These are phyloP conservation scores for Plodia interpunctella DNA, from an alignment of 1,140 invertebrate species.

Conservation along the genomic window DNA sequence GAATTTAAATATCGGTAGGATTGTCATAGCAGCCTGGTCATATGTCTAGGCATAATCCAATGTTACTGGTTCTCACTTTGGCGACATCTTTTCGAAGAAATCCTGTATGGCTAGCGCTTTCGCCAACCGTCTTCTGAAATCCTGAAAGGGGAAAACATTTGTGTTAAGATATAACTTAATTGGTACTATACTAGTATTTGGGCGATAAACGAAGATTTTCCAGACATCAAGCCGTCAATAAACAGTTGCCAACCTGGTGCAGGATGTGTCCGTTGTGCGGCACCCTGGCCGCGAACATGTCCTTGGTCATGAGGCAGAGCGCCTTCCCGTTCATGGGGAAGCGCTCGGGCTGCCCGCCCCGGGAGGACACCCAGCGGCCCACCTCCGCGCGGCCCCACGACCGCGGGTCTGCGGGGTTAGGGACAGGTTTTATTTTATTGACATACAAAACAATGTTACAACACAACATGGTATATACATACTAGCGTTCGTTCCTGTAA, in stretches of 20 bases:
- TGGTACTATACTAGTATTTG: no score
- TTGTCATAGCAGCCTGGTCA: no score
- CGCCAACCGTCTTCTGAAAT: constrained; percentile 56
- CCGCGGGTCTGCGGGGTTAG: constrained; percentile 78
- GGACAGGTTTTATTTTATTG: no score
- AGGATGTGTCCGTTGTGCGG: constrained; percentile 83
- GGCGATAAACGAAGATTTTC: no score
- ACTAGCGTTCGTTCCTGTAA: no score
- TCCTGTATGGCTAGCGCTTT: constrained; percentile 60
- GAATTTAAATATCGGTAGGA: no score
- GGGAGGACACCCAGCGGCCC: constrained; percentile 80
- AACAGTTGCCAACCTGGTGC: constrained; percentile 73
- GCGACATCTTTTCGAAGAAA: constrained; percentile 50
- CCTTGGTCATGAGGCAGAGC: constrained; percentile 84
- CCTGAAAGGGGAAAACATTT: constrained; percentile 27
- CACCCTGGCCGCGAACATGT: constrained; percentile 85
- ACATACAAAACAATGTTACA: neutral
- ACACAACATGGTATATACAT: neutral
- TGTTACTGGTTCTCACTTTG: neutral
- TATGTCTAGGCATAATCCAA: no score
- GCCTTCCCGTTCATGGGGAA: constrained; percentile 89
- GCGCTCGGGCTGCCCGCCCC: constrained; percentile 80
- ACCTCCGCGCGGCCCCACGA: constrained; percentile 84
- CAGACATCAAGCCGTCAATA: no score
- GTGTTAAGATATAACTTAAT: no score